Evolutionary conservation across 2,888 invertebrate genomes (phyloP), one percentile per base, ranked within the genome.

Genomic region (Caenorhabditis doughertyi): DNA sequence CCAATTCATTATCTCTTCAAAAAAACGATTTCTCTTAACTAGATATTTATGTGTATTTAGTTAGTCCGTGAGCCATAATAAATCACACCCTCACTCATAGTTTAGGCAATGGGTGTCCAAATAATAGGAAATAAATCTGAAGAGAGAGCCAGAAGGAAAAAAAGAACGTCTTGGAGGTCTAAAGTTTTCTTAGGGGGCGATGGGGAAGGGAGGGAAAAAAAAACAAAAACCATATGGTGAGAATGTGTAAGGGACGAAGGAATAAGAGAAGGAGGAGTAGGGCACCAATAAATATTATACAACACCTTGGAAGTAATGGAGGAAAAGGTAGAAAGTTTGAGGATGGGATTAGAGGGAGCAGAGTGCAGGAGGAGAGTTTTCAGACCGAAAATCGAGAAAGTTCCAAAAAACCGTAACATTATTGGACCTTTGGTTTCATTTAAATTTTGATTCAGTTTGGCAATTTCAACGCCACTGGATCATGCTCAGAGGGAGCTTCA

Each of bases 71-170:
- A 13, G 9, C 39, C 32, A 3, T 16, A 11, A 42, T 73, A 73
- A 73, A 73, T 73, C 73, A 73, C 64, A 18, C n/a, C 35, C 11
- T 23, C 39, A 29, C 27, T 39, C 32, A 32, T 55, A 27, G 25
- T 53, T 53, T 49, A 39, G 23, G 39, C 2, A 51, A 25, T 11
- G 23, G 23, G 9, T 51, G 51, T 23, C 21, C 16, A 25, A 55
- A 73, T 64, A 64, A 76, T 60, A 51, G 76, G 49, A 47, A 18
- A 67, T 76, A 76, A 76, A 74, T 74, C 73, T n/a, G n/a, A n/a
- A n/a, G n/a, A n/a, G n/a, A n/a, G n/a, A n/a, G n/a, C n/a, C n/a
- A n/a, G n/a, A n/a, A n/a, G n/a, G n/a, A n/a, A 74, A 56, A 62
- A 67, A 27, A 60, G 68, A 44, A 21, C 39, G 23, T 21, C 60